Evolutionary conservation across 92 coral and sea anemone genomes (phyloP).

Genomic region (Anthopleura xanthogrammica): DNA sequence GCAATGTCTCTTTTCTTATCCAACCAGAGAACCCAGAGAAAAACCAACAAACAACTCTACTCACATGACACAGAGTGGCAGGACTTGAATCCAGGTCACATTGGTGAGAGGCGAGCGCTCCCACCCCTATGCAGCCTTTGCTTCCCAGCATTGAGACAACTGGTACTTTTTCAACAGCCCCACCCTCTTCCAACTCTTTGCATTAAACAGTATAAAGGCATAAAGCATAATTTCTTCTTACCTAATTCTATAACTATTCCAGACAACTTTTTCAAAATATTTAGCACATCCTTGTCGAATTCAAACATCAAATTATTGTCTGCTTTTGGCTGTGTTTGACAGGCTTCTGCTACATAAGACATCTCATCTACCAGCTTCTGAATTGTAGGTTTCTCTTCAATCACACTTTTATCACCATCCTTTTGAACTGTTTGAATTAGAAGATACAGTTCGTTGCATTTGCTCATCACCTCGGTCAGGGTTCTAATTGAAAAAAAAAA

Average conservation of each 20-base stretch:
- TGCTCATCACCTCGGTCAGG: conserved; percentile 57
- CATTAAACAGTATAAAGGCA: too few relatives aligned
- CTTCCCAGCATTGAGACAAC: too few relatives aligned
- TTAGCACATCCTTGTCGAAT: conserved; percentile 53
- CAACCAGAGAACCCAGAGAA: too few relatives aligned
- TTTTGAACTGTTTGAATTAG: conserved; percentile 53
- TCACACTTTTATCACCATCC: conserved; percentile 63
- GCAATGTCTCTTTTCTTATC: too few relatives aligned
- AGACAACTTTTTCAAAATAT: conserved; percentile 50
- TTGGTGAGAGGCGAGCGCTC: too few relatives aligned
- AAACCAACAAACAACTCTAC: too few relatives aligned
- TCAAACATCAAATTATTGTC: conserved; percentile 52
- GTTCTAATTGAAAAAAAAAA: conserved; percentile 29
- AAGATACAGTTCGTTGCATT: conserved; percentile 56
- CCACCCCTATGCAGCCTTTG: too few relatives aligned
- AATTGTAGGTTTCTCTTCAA: conserved; percentile 58
- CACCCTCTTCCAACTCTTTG: too few relatives aligned
- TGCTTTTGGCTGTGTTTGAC: conserved; percentile 64
- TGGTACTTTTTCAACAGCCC: too few relatives aligned
- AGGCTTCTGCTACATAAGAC: conserved; percentile 37
- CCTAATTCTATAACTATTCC: conserved; percentile 50
- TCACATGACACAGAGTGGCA: too few relatives aligned
- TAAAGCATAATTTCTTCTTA: background rate
- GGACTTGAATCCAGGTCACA: too few relatives aligned
- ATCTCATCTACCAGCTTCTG: conserved; percentile 57